Evolutionary conservation across 2,113 vertebrate genomes (phyloP).

Genomic region (Crotalus viridis): DNA sequence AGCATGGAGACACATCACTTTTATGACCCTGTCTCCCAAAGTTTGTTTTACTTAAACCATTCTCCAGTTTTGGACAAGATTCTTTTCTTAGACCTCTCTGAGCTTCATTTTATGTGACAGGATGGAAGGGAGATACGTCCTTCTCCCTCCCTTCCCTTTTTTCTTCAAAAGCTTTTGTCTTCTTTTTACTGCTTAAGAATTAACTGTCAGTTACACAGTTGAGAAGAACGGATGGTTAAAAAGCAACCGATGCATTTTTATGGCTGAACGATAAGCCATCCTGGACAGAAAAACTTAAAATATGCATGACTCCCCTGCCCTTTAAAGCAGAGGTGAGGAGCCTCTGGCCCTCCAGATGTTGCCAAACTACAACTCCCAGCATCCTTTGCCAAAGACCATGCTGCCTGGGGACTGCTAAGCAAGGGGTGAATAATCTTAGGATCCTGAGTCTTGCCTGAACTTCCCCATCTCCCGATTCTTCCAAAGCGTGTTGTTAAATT

Average conservation of each 20-base stretch:
- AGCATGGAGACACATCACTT: slow-evolving; percentile 43
- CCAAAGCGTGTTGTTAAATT: not conserved
- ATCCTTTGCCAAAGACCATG: not conserved
- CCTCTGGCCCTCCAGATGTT: not conserved
- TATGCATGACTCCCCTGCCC: not conserved
- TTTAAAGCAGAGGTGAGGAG: not conserved
- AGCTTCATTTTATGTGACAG: slow-evolving; percentile 41
- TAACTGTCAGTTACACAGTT: slow-evolving; percentile 50
- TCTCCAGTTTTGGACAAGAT: slow-evolving; percentile 34
- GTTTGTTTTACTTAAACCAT: slow-evolving; percentile 40
- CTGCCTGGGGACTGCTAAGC: not conserved
- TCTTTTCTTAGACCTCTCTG: slow-evolving; percentile 29
- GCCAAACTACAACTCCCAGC: not conserved
- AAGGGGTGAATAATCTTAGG: not conserved
- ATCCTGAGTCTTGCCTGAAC: not conserved
- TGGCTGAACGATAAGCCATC: slow-evolving; percentile 39
- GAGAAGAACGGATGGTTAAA: slow-evolving; percentile 36
- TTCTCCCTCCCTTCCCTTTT: not conserved
- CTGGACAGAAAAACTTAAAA: not conserved
- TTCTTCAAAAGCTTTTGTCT: slow-evolving; percentile 32
- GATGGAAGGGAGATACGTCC: not conserved
- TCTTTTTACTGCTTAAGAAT: slow-evolving; percentile 40
- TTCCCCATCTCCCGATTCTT: not conserved
- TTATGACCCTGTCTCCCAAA: slow-evolving; percentile 15
- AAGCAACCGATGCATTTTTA: slow-evolving; percentile 16